Percentiles rank a stretch among this genome's conserved stretches.
Evolutionary conservation across 2,888 invertebrate species (phyloP).

Genomic region (Acrocera orbiculus): DNA sequence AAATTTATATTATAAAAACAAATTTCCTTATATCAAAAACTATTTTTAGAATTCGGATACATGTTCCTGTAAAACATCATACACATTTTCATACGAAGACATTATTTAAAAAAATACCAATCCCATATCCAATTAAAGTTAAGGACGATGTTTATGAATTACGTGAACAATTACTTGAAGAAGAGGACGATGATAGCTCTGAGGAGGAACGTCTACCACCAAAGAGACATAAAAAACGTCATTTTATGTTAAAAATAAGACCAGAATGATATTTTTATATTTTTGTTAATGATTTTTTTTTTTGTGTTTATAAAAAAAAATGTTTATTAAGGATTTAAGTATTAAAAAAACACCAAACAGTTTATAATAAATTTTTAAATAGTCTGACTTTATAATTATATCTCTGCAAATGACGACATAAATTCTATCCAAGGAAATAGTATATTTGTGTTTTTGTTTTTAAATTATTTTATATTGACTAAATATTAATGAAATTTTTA

Average conservation of each 20-base stretch:
- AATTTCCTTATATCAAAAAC: no score
- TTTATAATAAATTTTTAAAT: no score
- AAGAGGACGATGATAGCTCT: conserved; percentile 23
- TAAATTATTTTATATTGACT: no score
- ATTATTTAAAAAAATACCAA: conserved; percentile 28
- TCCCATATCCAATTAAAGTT: conserved; percentile 27
- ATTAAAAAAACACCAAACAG: no score
- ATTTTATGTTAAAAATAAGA: background rate
- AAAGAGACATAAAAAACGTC: background rate
- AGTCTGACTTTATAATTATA: no score
- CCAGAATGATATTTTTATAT: background rate
- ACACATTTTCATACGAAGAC: conserved; percentile 32
- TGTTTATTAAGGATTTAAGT: no score
- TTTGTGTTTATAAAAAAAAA: background rate
- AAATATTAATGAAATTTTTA: no score
- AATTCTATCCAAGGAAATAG: no score
- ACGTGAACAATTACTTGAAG: conserved; percentile 18
- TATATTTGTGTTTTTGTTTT: no score
- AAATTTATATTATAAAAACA: no score
- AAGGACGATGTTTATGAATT: conserved; percentile 24
- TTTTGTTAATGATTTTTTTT: background rate
- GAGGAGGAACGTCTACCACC: conserved; percentile 21
- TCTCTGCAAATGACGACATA: no score
- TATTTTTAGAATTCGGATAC: conserved; percentile 26
- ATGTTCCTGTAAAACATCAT: conserved; percentile 31